Base-by-base conservation (phyloP, 2,888 invertebrate genomes). In the Amitus sp. region DNA sequence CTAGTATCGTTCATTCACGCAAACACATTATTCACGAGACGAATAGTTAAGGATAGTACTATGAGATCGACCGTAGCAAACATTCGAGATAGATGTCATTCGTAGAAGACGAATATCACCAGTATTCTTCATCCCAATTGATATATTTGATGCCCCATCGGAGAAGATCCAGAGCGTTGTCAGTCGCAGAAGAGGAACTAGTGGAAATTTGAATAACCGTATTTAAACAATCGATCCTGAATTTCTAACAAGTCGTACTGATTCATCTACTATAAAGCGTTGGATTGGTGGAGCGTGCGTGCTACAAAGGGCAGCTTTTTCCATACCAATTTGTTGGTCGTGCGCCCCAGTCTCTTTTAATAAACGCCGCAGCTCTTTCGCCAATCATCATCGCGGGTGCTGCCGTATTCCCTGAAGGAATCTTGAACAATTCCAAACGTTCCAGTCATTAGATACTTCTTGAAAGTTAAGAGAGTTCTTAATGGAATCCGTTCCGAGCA, bases 321-420 rank as follows among this genome's bases (percentile, higher is more conserved):
- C 67, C 70, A 66, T 76, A 76, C 78, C 77, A 79, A 62, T 73
- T 81, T 15, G 73, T 68, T 17, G 76, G 77, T 67, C 79, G 82
- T 2, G 73, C 78, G 1, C 79, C 73, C 77, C 87, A 85, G 1
- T 84, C 81, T 1, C 80, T 82, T 51, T 82, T 82, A 45, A 87
- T 79, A 72, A 86, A 86, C 57, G 85, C 84, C 0, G 87, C 83
- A 0, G 82, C 87, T 23, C 85, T 83, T 65, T 87, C 87, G 0
- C 84, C 88, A 69, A 88, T 84, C 88, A 88, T 87, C 68, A 87
- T 85, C 0, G 84, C 82, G 0, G 87, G 86, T 0, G 85, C 87
- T 27, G 85, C 87, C 1, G 87, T 88, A 72, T 88, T 88, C 2
- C 86, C 85, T 77, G 79, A 72, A 1, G 71, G 77, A 2, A 80